These are phyloP conservation scores for Doryteuthis pealeii DNA, from an alignment of 1,140 invertebrate genomes.

Conservation along the genomic window DNA sequence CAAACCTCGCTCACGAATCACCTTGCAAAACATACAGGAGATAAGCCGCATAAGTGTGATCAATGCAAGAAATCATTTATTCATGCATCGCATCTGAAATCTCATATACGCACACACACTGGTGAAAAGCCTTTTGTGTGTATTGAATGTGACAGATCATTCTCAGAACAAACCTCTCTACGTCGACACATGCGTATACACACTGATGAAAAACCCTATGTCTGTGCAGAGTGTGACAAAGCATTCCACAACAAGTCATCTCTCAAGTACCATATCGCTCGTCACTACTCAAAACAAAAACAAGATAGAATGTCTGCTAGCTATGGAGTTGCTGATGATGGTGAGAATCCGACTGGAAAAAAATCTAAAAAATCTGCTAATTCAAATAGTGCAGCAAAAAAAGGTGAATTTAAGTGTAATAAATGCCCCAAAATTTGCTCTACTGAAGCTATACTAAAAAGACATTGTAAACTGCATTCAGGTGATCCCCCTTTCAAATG, in stretches of 20 bases:
- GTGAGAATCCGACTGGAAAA: not conserved
- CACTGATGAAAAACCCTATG: constrained; percentile 12
- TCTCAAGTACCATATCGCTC: constrained; percentile 19
- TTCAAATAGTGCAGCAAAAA: not conserved
- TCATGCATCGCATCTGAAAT: not conserved
- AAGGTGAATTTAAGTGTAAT: constrained; percentile 62
- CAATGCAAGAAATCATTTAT: constrained; percentile 34
- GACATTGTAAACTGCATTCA: constrained; percentile 26
- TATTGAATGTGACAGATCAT: constrained; percentile 74
- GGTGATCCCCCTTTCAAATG: constrained; percentile 69
- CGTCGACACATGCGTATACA: constrained; percentile 14
- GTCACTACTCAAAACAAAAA: constrained; percentile 5
- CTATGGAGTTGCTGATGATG: constrained; percentile 9
- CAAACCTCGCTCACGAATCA: constrained; percentile 35
- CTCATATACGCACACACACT: constrained; percentile 81
- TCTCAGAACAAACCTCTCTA: constrained; percentile 23
- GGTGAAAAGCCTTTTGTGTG: constrained; percentile 83
- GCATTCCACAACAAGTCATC: constrained; percentile 11
- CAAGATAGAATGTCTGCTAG: constrained; percentile 14
- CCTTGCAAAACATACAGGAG: constrained; percentile 24
- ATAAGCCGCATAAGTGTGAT: constrained; percentile 38
- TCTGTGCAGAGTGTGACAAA: constrained; percentile 13
- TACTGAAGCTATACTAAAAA: constrained; percentile 56
- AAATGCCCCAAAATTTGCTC: constrained; percentile 67
- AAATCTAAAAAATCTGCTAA: not conserved